Evolutionary conservation across 2,797 vertebrate genomes (phyloP), one percentile per base, ranked within the genome.

Genomic region (Thunnus albacares): DNA sequence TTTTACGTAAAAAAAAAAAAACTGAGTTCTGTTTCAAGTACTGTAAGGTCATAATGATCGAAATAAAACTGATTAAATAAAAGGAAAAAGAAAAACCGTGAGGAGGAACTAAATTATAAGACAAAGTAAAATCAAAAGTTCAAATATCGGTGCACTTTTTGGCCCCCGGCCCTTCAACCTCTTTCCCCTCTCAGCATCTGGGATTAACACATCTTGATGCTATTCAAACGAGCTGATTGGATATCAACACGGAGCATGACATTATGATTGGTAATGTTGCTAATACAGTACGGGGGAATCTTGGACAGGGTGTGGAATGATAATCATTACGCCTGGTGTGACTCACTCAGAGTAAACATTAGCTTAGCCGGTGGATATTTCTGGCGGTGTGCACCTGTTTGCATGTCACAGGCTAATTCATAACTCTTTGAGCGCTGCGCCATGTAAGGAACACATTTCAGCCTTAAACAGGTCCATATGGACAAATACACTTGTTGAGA

Each of bases 341-440:
- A 79, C 78, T 90, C 91, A 78, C 28, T 71, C 64, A 75, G 74
- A 10, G 83, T 87, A 87, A 92, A 93, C 89, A 88, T 91, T 90
- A 90, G 85, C 92, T 84, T 92, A 87, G 89, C 83, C 59, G 69
- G 43, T 87, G 81, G 87, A 87, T 88, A 83, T 91, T 89, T 90
- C 88, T 87, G 89, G 74, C 77, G 28, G 24, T 1, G 69, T 84
- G 86, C 94, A 95, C 94, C 94, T 95, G 94, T 92, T 94, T 90
- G 94, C 94, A 93, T 93, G 93, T 91, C 89, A 92, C 87, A 82
- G 83, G 56, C 90, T 90, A 93, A 93, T 93, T 92, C 90, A 91
- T 93, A 91, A 90, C 90, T 85, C 83, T 86, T 82, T 77, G 65
- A 85, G 83, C 33, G 5, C 80, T 28, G 82, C 35, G 13, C 79